These are phyloP conservation scores for Sinopyrophorus schimmeli DNA, from an alignment of 2,888 invertebrate species.

Conservation along the genomic window DNA sequence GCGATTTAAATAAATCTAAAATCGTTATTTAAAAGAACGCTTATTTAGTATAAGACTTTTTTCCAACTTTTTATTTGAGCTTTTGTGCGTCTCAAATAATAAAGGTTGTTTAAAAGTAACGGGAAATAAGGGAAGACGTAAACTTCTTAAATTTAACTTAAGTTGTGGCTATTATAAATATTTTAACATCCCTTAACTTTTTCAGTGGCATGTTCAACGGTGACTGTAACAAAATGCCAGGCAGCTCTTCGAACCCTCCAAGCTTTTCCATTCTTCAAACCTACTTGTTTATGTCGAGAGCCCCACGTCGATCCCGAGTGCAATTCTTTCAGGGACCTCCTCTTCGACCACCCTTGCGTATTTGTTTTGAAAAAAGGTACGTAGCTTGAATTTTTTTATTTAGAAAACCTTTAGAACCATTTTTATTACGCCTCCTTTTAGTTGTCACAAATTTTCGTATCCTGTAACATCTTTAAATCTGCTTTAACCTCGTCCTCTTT, in stretches of 20 bases:
- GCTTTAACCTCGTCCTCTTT: conserved; percentile 19
- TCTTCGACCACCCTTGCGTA: conserved; percentile 92
- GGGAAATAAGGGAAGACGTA: conserved; percentile 7
- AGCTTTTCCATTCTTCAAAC: conserved; percentile 91
- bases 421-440: no score
- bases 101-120: no score
- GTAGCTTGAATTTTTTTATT: no score
- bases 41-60: no score
- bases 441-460: conserved; percentile 10
- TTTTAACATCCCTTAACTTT: conserved; percentile 49
- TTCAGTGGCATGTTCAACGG: conserved; percentile 90
- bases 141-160: conserved; percentile 18
- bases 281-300: conserved; percentile 89
- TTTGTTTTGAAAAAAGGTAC: conserved; percentile 88
- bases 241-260: conserved; percentile 86
- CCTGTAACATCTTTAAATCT: conserved; percentile 14
- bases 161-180: conserved; percentile 23
- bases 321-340: conserved; percentile 89
- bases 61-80: no score
- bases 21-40: no score
- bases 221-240: conserved; percentile 91
- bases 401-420: no score
- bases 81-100: no score
- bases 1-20: no score
- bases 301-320: conserved; percentile 90